Base-by-base conservation (phyloP, 2,113 vertebrate genomes). In the Uria lomvia region DNA sequence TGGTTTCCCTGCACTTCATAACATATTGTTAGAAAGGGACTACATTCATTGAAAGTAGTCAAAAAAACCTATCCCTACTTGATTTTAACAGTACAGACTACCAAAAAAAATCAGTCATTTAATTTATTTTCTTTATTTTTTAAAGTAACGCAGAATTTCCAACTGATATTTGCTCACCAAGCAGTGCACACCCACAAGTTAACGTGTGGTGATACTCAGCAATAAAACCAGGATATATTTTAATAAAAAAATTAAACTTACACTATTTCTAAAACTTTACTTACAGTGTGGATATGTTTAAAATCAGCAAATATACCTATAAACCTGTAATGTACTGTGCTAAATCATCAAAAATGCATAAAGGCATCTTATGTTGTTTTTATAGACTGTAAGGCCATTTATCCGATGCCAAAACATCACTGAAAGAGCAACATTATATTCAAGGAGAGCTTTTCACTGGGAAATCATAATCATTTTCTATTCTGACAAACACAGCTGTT, bases 401-500 rank as follows among this genome's bases (percentile, higher is more conserved):
- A 88, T 94, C 82, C 77, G 90, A 94, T 86, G 68, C 59, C 68
- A 95, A 93, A 94, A 94, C 20, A 94, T 50, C 72, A 88, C 55
- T 95, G 90, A 83, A 91, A 90, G 91, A 86, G 74, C 40, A 94
- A 77, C 75, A 88, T 55, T 86, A 88, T 40, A 93, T 55, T 79
- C 85, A 94, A 94, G 72, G 42, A 90, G 53, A 76, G 68, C n/a
- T 93, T 94, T 90, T 94, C 90, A 92, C 82, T 88, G 45, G 55
- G 47, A 94, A 95, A 93, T 88, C 75, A 84, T 70, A 86, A 94
- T 92, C 27, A 87, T 94, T 91, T 96, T 92, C 88, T 74, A 67
- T 82, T 94, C 76, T 87, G 53, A 95, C 65, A 85, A 94, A 92
- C 49, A 94, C 76, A 94, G 88, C 34, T 92, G n/a, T 91, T 97